phyloP scores from a whole-genome alignment of 2,888 invertebrate species.

The Nymphalis polychloros region DNA sequence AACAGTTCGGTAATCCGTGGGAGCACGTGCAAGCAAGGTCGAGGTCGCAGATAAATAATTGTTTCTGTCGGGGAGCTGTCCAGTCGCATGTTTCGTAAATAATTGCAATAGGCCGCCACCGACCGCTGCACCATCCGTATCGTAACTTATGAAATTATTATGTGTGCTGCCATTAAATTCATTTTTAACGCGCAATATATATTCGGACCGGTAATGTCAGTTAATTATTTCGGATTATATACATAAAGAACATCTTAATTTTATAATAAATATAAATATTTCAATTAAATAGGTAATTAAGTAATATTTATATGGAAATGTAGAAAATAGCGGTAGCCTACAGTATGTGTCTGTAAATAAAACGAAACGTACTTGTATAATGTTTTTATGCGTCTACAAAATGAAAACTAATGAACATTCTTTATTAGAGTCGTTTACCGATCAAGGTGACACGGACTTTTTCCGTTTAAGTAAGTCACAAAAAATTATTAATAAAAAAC shows the following conservation, averaged over 20 bases:
- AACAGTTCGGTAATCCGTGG: constrained; percentile 61
- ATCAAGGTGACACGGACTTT: constrained; percentile 8
- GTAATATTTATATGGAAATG: too few species aligned
- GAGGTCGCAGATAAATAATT: constrained; percentile 62
- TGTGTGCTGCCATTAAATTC: neutral
- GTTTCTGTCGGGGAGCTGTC: constrained; percentile 18
- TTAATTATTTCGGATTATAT: constrained; percentile 1
- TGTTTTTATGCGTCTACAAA: neutral
- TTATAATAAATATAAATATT: too few species aligned
- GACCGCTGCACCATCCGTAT: constrained; percentile 2
- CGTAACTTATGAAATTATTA: constrained; percentile 4
- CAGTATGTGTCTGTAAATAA: too few species aligned
- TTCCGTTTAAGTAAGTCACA: neutral
- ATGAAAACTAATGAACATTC: neutral
- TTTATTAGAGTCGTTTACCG: neutral
- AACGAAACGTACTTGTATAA: too few species aligned
- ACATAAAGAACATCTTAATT: neutral
- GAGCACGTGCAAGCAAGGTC: constrained; percentile 70
- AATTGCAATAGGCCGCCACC: constrained; percentile 18
- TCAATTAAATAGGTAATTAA: too few species aligned
- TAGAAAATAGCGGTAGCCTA: too few species aligned
- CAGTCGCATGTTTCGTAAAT: constrained; percentile 24
- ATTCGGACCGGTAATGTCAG: neutral
- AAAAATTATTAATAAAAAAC: neutral
- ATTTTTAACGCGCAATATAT: neutral